Conservation (phyloP, 64 coral and sea anemone species). For the Actinia tenebrosa region DNA sequence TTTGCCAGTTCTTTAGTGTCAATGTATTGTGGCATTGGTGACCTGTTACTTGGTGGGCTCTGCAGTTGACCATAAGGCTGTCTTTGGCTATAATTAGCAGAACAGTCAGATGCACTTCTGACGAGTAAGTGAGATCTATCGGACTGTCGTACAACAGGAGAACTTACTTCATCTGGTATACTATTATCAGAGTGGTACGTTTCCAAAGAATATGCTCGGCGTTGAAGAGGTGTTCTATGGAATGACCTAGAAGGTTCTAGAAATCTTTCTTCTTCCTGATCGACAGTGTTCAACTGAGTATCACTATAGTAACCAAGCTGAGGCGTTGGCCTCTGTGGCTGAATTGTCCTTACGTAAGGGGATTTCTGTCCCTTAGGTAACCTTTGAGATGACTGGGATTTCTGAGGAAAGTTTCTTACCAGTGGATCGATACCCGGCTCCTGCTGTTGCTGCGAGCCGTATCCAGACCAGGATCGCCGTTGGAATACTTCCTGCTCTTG, state of each 20-base stretch:
- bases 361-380: conserved; percentile 13
- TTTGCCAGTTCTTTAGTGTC: not conserved
- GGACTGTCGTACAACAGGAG: not conserved
- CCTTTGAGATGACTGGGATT: not conserved
- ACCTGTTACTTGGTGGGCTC: not conserved
- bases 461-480: conserved; percentile 12
- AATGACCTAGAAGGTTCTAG: not conserved
- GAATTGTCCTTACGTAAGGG: conserved; percentile 10
- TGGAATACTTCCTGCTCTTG: conserved; percentile 1
- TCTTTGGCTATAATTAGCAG: not conserved
- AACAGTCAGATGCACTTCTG: not conserved
- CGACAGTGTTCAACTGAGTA: not conserved
- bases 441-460: not conserved
- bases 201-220: not conserved
- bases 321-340: not conserved
- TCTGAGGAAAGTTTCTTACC: conserved; percentile 4
- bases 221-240: conserved; percentile 1
- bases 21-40: not conserved
- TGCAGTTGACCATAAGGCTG: not conserved
- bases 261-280: not conserved
- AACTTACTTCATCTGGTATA: not conserved
- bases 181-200: conserved; percentile 9
- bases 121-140: not conserved
- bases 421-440: conserved; percentile 5
- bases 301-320: not conserved